Evolutionary conservation across 2,797 vertebrate genomes (phyloP).

Genomic region (Anabas testudineus): DNA sequence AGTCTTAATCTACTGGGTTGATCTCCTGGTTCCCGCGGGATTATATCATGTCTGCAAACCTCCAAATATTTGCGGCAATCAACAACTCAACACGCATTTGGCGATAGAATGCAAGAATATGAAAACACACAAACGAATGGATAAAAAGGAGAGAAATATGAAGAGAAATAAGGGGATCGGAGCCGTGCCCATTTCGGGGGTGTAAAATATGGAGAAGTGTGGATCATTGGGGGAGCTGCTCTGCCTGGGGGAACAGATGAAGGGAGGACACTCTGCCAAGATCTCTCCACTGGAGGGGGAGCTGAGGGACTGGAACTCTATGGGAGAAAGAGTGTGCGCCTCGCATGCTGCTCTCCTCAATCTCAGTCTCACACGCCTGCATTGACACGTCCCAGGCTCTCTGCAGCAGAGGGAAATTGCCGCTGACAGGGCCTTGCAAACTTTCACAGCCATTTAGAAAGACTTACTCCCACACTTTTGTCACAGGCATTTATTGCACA

Average conservation of each 20-base stretch:
- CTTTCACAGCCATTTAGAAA: conserved; percentile 86
- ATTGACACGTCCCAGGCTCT: conserved; percentile 82
- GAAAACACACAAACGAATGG: conserved; percentile 82
- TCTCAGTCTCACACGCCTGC: conserved; percentile 83
- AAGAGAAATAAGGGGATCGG: conserved; percentile 85
- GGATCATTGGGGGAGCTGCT: conserved; percentile 85
- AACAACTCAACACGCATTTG: conserved; percentile 84
- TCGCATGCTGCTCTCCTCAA: conserved; percentile 82
- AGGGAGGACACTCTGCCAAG: conserved; percentile 85
- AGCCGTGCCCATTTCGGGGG: conserved; percentile 85
- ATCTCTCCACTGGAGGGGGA: conserved; percentile 85
- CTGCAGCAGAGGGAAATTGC: conserved; percentile 80
- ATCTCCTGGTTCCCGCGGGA: conserved; percentile 78
- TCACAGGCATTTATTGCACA: conserved; percentile 84
- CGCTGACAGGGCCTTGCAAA: conserved; percentile 83
- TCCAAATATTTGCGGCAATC: conserved; percentile 85
- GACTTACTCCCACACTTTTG: conserved; percentile 86
- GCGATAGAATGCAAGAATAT: conserved; percentile 82
- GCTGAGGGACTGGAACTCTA: conserved; percentile 79
- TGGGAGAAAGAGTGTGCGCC: conserved; percentile 81
- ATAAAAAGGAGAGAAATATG: conserved; percentile 83
- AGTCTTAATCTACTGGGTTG: conserved; percentile 82
- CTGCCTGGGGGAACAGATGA: conserved; percentile 87
- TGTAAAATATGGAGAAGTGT: conserved; percentile 87
- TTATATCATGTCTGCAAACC: conserved; percentile 81